Percentiles rank a stretch among this genome's conserved stretches.
These are phyloP conservation scores for Scatophagus argus DNA, from an alignment of 2,113 vertebrate species.

Conservation along the genomic window DNA sequence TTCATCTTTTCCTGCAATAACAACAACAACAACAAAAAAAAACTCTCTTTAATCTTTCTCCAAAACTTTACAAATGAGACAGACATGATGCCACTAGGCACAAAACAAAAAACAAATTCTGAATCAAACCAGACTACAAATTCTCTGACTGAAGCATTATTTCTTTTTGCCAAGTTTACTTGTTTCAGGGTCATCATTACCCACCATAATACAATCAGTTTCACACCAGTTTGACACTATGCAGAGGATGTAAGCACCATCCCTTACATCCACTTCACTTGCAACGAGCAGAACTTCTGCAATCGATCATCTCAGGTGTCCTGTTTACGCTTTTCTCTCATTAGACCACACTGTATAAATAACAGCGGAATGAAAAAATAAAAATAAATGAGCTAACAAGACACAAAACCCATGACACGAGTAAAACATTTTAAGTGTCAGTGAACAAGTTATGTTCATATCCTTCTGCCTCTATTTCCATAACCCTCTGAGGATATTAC, in stretches of 20 bases:
- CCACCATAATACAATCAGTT: background rate
- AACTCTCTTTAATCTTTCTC: background rate
- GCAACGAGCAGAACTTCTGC: background rate
- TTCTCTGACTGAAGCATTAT: too few species aligned
- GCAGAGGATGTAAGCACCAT: too few species aligned
- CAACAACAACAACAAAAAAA: background rate
- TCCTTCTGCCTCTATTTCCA: background rate
- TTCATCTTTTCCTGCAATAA: conserved; percentile 96
- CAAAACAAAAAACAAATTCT: background rate
- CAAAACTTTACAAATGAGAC: background rate
- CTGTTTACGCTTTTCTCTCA: background rate
- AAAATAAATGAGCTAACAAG: background rate
- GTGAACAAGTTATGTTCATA: background rate
- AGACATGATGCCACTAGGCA: background rate
- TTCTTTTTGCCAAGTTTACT: too few species aligned
- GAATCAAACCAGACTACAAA: background rate
- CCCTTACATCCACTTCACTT: background rate
- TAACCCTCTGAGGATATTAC: conserved; percentile 1
- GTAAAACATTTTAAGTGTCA: conserved; percentile 13
- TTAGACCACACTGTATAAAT: background rate
- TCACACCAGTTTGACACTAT: background rate
- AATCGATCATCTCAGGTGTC: background rate
- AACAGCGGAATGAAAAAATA: background rate
- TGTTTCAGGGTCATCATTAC: background rate
- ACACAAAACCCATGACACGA: background rate